Base-by-base conservation (phyloP, 2,113 vertebrate species). In the Motacilla alba region DNA sequence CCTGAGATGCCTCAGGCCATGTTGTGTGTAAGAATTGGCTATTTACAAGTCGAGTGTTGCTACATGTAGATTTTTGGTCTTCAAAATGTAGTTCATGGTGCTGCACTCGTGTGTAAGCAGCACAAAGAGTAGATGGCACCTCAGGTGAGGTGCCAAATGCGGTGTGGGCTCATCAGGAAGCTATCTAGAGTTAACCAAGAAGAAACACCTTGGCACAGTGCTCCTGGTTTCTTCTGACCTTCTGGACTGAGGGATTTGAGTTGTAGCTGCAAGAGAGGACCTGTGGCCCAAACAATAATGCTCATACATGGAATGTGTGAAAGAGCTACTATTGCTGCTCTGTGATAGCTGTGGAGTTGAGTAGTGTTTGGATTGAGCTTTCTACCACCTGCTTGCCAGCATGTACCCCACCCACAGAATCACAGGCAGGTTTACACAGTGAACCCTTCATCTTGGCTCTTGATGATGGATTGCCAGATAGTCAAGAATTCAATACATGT, bases 401-500 rank as follows among this genome's bases (percentile, higher is more conserved):
- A 37, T 27, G 30, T 46, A 31, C 16, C 13, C 46, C 37, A 73
- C 9, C 23, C 6, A 4, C 27, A 80, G 46, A 78, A 9, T 23
- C 27, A 19, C 11, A 43, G 52, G 8, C 20, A 70, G 27, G 2
- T 73, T 91, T 83, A 26, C 27, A 15, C 15, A 31, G 15, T 18
- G 46, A 90, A 26, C 20, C 8, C 15, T 86, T 89, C 37, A 13
- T 69, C 50, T 89, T 41, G n/a, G 43, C 66, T 83, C 26, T 35
- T 66, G 41, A 17, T 53, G 22, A 8, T 37, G 31, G 16, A 9
- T 73, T 64, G 49, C 37, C 26, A n/a, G 28, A 3, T 55, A 46
- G 46, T 49, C 22, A 59, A 37, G 55, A 59, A 70, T 58, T 55
- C 39, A 15, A 1, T 62, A n/a, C 0, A 0, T 23, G 1, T 31